Percentiles rank a stretch among this genome's conserved stretches.
phyloP scores from a whole-genome alignment of 1,140 invertebrate species.

The Neuroterus valhalla region DNA sequence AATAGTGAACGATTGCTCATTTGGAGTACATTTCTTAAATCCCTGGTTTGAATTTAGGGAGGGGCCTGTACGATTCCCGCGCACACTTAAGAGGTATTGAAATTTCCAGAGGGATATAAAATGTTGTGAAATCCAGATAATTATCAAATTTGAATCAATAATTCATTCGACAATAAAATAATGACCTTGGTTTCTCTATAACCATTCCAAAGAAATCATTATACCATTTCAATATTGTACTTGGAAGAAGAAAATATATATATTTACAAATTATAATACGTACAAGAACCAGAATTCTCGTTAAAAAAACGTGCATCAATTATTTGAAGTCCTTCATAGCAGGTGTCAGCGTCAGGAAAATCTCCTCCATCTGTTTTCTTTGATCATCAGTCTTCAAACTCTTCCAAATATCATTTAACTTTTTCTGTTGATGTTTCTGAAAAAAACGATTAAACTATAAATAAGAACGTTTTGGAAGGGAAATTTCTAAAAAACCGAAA shows the following conservation, averaged over 20 bases:
- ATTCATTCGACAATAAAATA: too few species aligned
- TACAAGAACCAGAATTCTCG: too few species aligned
- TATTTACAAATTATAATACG: too few species aligned
- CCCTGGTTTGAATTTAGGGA: constrained; percentile 8
- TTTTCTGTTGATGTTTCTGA: constrained; percentile 79
- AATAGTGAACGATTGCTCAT: too few species aligned
- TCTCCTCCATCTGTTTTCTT: constrained; percentile 64
- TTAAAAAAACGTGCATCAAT: constrained; percentile 3
- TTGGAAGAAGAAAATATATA: too few species aligned
- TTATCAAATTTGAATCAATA: too few species aligned
- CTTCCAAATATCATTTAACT: constrained; percentile 76
- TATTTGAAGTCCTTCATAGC: constrained; percentile 66
- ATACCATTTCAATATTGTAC: too few species aligned
- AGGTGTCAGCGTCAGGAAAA: constrained; percentile 66
- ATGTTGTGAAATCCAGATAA: not conserved
- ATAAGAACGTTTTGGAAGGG: constrained; percentile 11
- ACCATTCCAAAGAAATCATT: too few species aligned
- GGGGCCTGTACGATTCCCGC: not conserved
- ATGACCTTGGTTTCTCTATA: too few species aligned
- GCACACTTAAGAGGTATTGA: not conserved
- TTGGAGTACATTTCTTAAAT: too few species aligned
- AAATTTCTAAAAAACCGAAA: constrained; percentile 35
- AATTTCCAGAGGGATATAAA: not conserved
- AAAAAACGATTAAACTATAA: constrained; percentile 33
- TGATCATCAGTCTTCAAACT: constrained; percentile 74